Evolutionary conservation across 2,888 invertebrate species (phyloP), one percentile per base, ranked within the genome.

Genomic region (Andricus quercusramuli): DNA sequence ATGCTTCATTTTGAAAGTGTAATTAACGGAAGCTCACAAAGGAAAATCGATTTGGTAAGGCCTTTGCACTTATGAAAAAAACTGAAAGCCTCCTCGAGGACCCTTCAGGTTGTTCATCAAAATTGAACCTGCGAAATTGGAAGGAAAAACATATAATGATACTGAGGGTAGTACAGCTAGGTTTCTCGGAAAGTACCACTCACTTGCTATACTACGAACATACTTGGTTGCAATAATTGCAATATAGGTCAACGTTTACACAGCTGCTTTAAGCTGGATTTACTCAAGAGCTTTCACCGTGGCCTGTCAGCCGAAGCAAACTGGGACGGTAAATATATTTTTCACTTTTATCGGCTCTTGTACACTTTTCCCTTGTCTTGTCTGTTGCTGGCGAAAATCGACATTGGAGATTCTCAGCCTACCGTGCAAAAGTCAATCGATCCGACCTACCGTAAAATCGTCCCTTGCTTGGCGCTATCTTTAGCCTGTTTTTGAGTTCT

Each of bases 231-330:
- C 84, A 87, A 90, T 89, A 89, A 91, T 90, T 91, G 89, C 89
- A 91, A 92, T 91, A 90, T 91, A 91, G 92, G 92, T 92, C 91
- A 91, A 90, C 90, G 90, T 92, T 92, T 92, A 91, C 92, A 90
- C 91, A 91, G 90, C 90, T 88, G 90, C 90, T 90, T 90, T 89
- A 90, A 92, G 91, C 90, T 89, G 91, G 90, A 91, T 92, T 91
- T 91, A 90, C 90, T 88, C 88, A 89, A 90, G 90, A 90, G 91
- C 90, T 91, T 91, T 89, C 86, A 86, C 88, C 89, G 85, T 86
- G 87, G 87, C 82, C 87, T 87, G 88, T 88, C 88, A 88, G 90
- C 90, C 90, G 87, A 87, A 86, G 88, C 90, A 89, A 86, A 89
- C 90, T 91, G 86, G 90, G 86, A 90, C 89, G 90, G 89, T 87